Percentiles rank a stretch among this genome's conserved stretches.
These are phyloP conservation scores for Lutjanus argentimaculatus DNA, from an alignment of 2,797 vertebrate species.

Conservation along the genomic window DNA sequence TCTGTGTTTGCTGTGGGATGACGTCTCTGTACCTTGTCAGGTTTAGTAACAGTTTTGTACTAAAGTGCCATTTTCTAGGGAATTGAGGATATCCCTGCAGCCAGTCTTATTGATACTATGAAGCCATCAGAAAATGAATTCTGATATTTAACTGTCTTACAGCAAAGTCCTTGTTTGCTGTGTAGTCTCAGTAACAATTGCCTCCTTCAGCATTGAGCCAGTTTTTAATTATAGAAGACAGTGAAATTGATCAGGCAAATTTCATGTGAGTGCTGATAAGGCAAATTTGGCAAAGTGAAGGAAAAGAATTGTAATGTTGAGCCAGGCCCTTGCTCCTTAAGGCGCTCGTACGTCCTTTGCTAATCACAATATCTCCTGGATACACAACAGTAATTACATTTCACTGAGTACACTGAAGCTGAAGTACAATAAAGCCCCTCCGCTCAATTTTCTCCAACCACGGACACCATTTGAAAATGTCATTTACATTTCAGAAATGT, in stretches of 20 bases:
- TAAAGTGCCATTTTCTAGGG: constrained; percentile 4
- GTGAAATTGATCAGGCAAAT: constrained; percentile 80
- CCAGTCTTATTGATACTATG: neutral
- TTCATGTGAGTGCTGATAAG: constrained; percentile 83
- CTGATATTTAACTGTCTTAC: constrained; percentile 18
- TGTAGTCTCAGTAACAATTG: constrained; percentile 61
- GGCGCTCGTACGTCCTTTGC: constrained; percentile 29
- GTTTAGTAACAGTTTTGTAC: constrained; percentile 4
- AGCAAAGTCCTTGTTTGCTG: constrained; percentile 33
- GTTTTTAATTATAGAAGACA: constrained; percentile 84
- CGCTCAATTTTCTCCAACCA: constrained; percentile 42
- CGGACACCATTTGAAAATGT: constrained; percentile 61
- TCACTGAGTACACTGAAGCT: constrained; percentile 45
- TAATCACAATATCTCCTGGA: constrained; percentile 63
- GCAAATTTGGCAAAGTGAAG: constrained; percentile 67
- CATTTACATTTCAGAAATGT: constrained; percentile 57
- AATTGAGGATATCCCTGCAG: neutral
- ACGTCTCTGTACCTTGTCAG: neutral
- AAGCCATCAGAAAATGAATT: constrained; percentile 16
- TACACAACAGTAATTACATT: constrained; percentile 68
- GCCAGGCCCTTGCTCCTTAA: constrained; percentile 39
- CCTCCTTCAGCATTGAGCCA: constrained; percentile 50
- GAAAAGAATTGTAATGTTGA: constrained; percentile 61
- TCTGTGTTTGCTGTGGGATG: neutral
- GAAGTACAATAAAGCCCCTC: constrained; percentile 44